Base-by-base conservation (phyloP, 2,113 vertebrate species). In the Odontophorus gujanensis region DNA sequence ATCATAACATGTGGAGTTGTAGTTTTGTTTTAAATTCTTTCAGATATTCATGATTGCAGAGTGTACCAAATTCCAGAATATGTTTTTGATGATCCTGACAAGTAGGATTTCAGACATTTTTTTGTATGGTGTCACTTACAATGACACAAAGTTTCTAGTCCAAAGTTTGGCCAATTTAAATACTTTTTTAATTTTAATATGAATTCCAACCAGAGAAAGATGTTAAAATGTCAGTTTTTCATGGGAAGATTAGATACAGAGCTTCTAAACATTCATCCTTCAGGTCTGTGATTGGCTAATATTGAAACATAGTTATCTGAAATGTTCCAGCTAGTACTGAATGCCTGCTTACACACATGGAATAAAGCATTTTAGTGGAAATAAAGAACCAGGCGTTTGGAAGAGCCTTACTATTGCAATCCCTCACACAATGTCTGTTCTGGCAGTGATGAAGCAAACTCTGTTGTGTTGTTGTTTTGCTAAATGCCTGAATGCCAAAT, bases 1-100 rank as follows among this genome's bases (percentile, higher is more conserved):
- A 51, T 96, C 82, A 92, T 89, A 97, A 50, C 79, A 93, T 91
- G 87, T 66, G 90, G 80, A 84, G 95, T 79, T 96, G 71, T 81
- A 55, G 79, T 78, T 83, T 84, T 66, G 78, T 85, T 90, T 96
- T 14, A n/a, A 66, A 74, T 79, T 84, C 62, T 92, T 95, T 80
- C 28, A 85, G 87, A 21, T 87, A 19, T 71, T 93, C 81, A 28
- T 72, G 45, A 90, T 94, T 95, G 61, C 62, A 95, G 83, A 59
- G 63, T 19, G 43, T 82, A 90, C 55, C 66, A 84, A 62, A n/a
- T 72, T 94, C 51, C 74, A 92, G 79, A 93, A 93, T 91, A 82
- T 87, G 73, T 91, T 97, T 84, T 86, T 58, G 72, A 80, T 97
- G 95, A 89, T 61, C 66, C 61, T 84, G 57, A 43, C 91, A 92